Evolutionary conservation across 2,888 invertebrate species (phyloP).

Genomic region (Diaprepes abbreviatus): DNA sequence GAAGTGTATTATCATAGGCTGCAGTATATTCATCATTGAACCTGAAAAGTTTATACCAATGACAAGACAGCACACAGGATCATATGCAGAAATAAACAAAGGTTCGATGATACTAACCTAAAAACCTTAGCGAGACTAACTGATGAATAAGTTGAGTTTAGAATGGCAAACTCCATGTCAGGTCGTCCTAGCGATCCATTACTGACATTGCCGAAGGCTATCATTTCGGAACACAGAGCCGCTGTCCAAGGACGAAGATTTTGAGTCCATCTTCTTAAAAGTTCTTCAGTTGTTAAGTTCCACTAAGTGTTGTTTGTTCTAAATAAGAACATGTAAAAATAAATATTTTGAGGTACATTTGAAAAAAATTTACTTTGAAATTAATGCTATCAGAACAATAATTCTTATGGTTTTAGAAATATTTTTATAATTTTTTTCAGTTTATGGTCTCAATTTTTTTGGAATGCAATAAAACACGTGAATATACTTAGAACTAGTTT

Average conservation of each 20-base stretch:
- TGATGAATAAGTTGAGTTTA: slow-evolving; percentile 43
- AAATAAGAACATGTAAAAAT: too few relatives aligned
- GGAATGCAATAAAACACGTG: too few relatives aligned
- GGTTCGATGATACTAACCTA: slow-evolving; percentile 19
- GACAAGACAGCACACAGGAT: too few relatives aligned
- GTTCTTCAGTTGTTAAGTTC: slow-evolving; percentile 21
- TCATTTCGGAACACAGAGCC: slow-evolving; percentile 21
- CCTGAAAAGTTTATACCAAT: too few relatives aligned
- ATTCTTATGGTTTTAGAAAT: too few relatives aligned
- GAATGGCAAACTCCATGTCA: slow-evolving; percentile 53
- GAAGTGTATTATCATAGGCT: slow-evolving; percentile 49
- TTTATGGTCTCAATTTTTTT: too few relatives aligned
- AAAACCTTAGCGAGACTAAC: slow-evolving; percentile 18
- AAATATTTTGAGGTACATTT: too few relatives aligned
- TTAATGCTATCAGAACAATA: too few relatives aligned
- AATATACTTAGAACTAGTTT: too few relatives aligned
- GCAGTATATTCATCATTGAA: slow-evolving; percentile 26
- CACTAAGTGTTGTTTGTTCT: slow-evolving; percentile 28
- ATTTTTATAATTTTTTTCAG: too few relatives aligned
- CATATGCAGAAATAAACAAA: too few relatives aligned
- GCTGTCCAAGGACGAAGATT: slow-evolving; percentile 29
- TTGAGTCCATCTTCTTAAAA: slow-evolving; percentile 14
- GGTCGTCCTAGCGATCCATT: slow-evolving; percentile 49
- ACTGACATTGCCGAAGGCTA: slow-evolving; percentile 28
- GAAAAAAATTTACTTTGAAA: too few relatives aligned